Percentiles rank a stretch among this genome's conserved stretches.
These are phyloP conservation scores for Cliona cf. orientalis DNA, from an alignment of 37 sponge, comb jelly and placozoan genomes.

Conservation along the genomic window DNA sequence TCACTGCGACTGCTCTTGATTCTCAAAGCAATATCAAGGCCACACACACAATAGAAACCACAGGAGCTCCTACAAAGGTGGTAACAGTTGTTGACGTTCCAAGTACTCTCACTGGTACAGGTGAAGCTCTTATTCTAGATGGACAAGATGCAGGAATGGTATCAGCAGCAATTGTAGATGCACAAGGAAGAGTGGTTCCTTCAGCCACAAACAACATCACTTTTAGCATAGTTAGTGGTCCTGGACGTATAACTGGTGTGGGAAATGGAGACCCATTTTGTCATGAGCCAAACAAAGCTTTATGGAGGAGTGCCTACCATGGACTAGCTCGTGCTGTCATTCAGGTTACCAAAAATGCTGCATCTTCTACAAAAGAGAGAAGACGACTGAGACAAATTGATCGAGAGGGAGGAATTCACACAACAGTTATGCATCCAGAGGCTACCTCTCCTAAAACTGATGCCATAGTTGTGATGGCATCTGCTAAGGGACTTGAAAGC, in stretches of 20 bases:
- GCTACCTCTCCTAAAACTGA: not conserved
- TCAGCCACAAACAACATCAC: slow-evolving; percentile 50
- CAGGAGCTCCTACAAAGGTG: slow-evolving; percentile 27
- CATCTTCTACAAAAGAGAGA: slow-evolving; percentile 21
- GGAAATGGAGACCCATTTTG: slow-evolving; percentile 71
- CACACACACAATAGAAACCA: slow-evolving; percentile 43
- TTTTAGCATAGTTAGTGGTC: slow-evolving; percentile 59
- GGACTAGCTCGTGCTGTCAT: slow-evolving; percentile 62
- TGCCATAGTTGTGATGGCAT: slow-evolving; percentile 36
- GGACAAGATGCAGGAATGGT: slow-evolving; percentile 73
- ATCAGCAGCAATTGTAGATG: slow-evolving; percentile 51
- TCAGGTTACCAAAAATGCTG: slow-evolving; percentile 48
- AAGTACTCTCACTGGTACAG: slow-evolving; percentile 43
- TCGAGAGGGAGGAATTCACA: slow-evolving; percentile 49
- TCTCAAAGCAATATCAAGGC: slow-evolving; percentile 13
- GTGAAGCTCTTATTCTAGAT: slow-evolving; percentile 55
- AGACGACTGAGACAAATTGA: slow-evolving; percentile 55
- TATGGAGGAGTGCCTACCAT: slow-evolving; percentile 75
- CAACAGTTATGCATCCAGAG: slow-evolving; percentile 39
- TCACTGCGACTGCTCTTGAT: slow-evolving; percentile 44
- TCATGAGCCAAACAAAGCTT: slow-evolving; percentile 68
- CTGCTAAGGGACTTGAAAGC: slow-evolving; percentile 42
- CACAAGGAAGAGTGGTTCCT: slow-evolving; percentile 36
- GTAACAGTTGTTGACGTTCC: slow-evolving; percentile 40
- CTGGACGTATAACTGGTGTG: slow-evolving; percentile 67